Evolutionary conservation across 2,888 invertebrate species (phyloP).

Genomic region (Patella depressa): DNA sequence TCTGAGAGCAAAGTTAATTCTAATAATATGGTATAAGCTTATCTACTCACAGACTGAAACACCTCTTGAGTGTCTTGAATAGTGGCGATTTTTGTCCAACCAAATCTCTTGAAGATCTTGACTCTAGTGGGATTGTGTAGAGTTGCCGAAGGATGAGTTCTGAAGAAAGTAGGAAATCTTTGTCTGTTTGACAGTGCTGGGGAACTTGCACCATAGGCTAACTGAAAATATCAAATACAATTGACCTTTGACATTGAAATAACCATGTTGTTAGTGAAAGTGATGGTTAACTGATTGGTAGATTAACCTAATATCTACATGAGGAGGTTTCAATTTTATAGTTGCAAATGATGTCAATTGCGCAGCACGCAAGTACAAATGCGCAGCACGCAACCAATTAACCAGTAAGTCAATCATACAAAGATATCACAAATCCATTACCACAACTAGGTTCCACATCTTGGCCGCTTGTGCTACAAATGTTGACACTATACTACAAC

Average conservation of each 20-base stretch:
- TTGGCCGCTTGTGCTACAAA: slow-evolving; percentile 99
- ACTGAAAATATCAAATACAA: slow-evolving; percentile 74
- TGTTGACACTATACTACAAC: slow-evolving; percentile 98
- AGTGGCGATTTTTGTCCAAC: slow-evolving; percentile 97
- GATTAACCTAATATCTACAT: too few relatives aligned
- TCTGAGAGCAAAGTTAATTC: too few relatives aligned
- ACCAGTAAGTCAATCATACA: too few relatives aligned
- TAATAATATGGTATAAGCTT: neutral
- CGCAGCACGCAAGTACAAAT: too few relatives aligned
- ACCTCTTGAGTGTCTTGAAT: slow-evolving; percentile 99
- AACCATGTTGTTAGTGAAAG: too few relatives aligned
- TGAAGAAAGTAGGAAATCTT: slow-evolving; percentile 96
- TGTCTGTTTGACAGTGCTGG: slow-evolving; percentile 97
- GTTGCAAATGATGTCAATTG: too few relatives aligned
- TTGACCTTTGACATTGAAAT: too few relatives aligned
- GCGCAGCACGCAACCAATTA: too few relatives aligned
- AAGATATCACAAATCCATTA: slow-evolving; percentile 75
- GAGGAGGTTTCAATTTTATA: too few relatives aligned
- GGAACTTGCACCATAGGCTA: slow-evolving; percentile 98
- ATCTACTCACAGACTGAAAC: slow-evolving; percentile 74
- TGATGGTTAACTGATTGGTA: too few relatives aligned
- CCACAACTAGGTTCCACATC: slow-evolving; percentile 99
- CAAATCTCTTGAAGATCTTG: slow-evolving; percentile 95
- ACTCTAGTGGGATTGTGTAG: slow-evolving; percentile 98
- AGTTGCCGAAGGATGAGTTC: slow-evolving; percentile 99